Percentiles rank a stretch among this genome's conserved stretches.
Conservation (phyloP, 1,140 invertebrate genomes). For the Nasonia vitripennis region DNA sequence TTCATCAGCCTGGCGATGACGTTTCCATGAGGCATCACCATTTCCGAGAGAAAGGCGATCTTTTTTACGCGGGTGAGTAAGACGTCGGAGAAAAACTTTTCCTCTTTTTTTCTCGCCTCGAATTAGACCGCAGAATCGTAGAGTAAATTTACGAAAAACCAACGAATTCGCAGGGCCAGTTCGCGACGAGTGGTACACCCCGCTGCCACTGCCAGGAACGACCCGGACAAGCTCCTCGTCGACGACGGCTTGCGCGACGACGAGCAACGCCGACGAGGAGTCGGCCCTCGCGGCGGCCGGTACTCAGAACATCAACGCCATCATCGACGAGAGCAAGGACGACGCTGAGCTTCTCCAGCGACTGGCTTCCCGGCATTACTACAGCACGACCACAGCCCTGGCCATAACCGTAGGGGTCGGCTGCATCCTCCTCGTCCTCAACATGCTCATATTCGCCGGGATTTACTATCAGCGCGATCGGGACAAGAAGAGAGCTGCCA, state of each 20-base stretch:
- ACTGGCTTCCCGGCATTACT: conserved; percentile 77
- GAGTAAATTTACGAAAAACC: background rate
- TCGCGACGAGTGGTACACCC: conserved; percentile 77
- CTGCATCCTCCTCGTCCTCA: conserved; percentile 89
- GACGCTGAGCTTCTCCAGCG: conserved; percentile 75
- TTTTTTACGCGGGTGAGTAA: conserved; percentile 82
- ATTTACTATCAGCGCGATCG: conserved; percentile 89
- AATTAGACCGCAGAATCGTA: conserved; percentile 14
- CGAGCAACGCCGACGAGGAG: conserved; percentile 65
- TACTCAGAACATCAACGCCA: conserved; percentile 62
- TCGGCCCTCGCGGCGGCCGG: conserved; percentile 55
- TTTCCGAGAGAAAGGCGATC: conserved; percentile 82
- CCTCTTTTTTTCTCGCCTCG: background rate
- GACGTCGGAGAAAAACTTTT: background rate
- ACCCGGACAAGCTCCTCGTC: conserved; percentile 63
- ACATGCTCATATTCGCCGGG: conserved; percentile 91
- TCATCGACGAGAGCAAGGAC: conserved; percentile 69
- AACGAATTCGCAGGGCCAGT: conserved; percentile 72
- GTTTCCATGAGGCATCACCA: conserved; percentile 86
- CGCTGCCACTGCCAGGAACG: conserved; percentile 73
- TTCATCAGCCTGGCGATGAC: conserved; percentile 86
- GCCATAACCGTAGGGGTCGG: conserved; percentile 92
- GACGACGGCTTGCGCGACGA: conserved; percentile 71
- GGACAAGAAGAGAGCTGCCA: conserved; percentile 70
- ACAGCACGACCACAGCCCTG: conserved; percentile 87